Conservation (phyloP, 2,888 invertebrate species). For the Seira musarum region DNA sequence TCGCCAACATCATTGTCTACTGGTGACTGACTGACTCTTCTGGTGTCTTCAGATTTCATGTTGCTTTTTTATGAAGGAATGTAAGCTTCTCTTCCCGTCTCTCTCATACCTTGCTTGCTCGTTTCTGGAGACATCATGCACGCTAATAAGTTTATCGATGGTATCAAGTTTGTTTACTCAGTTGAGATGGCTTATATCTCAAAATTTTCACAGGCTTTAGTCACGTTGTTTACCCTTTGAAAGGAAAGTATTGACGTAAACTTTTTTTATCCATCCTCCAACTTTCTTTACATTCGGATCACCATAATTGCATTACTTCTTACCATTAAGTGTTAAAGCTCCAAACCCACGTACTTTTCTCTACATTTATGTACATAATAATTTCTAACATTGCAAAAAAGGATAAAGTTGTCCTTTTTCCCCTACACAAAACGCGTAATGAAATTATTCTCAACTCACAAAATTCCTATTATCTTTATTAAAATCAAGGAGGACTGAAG, state of each 20-base stretch:
- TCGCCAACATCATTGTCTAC: too few relatives aligned
- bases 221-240: background rate
- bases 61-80: too few relatives aligned
- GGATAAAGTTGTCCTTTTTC: too few relatives aligned
- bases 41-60: background rate
- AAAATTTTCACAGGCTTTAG: background rate
- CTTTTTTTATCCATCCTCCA: background rate
- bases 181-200: background rate
- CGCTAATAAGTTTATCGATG: slow-evolving; percentile 6
- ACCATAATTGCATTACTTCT: too few relatives aligned
- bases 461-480: too few relatives aligned
- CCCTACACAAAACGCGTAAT: too few relatives aligned
- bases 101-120: background rate
- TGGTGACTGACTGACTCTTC: background rate
- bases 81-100: background rate
- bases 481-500: too few relatives aligned
- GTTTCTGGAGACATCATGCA: background rate
- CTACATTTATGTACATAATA: too few relatives aligned
- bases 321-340: too few relatives aligned
- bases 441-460: too few relatives aligned
- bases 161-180: slow-evolving; percentile 9
- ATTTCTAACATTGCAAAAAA: too few relatives aligned
- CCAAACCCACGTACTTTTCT: too few relatives aligned
- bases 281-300: background rate
- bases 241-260: background rate